These are phyloP conservation scores for Trematocara stigmaticum DNA, from an alignment of 2,113 vertebrate species.

Conservation along the genomic window DNA sequence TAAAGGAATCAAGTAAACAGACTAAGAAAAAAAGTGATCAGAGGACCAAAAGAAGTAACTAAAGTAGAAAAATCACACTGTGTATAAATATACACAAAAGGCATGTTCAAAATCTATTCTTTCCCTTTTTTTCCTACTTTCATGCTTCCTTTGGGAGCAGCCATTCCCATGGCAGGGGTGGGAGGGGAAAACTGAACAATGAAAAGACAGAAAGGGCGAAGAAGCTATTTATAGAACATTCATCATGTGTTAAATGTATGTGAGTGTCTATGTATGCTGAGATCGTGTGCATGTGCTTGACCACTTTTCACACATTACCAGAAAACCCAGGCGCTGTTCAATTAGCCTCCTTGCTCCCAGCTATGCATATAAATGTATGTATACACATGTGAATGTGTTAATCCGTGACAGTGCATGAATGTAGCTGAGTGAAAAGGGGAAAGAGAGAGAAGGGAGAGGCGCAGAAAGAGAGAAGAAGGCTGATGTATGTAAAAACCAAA, in stretches of 20 bases:
- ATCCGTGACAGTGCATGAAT: neutral
- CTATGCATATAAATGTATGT: neutral
- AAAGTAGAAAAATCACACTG: neutral
- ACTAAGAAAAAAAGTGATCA: neutral
- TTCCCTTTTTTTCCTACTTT: neutral
- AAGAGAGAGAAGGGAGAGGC: neutral
- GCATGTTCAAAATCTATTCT: neutral
- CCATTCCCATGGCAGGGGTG: neutral
- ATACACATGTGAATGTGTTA: neutral
- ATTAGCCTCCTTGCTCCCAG: slow-evolving; percentile 39
- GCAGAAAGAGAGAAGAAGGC: neutral
- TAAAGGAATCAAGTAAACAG: neutral
- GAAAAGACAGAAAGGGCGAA: neutral
- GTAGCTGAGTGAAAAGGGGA: neutral
- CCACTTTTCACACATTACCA: slow-evolving; percentile 13
- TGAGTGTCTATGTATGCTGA: neutral
- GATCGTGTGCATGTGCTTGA: slow-evolving; percentile 5
- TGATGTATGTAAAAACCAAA: neutral
- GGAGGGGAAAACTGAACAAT: neutral
- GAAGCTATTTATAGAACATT: slow-evolving; percentile 26
- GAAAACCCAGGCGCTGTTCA: slow-evolving; percentile 24
- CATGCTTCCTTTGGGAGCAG: neutral
- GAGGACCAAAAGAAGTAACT: neutral
- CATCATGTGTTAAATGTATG: neutral
- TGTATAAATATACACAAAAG: neutral